phyloP scores from a whole-genome alignment of 2,113 vertebrate species.

The Thermophis baileyi region DNA sequence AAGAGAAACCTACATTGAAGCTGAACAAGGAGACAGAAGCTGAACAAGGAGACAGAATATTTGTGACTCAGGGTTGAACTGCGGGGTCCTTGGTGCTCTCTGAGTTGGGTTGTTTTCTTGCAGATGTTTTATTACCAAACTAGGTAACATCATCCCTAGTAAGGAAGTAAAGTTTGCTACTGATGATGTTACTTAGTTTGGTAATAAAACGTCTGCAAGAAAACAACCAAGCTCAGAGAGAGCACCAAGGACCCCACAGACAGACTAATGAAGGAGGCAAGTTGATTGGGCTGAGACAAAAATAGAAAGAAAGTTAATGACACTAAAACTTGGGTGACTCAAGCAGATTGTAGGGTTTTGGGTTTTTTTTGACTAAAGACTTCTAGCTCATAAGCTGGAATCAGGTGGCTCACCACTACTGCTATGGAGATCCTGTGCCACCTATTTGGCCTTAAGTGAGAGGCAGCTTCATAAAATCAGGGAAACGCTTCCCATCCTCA shows the following conservation, averaged over 20 bases:
- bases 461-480: background rate
- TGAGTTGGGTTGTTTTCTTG: background rate
- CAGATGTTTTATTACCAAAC: background rate
- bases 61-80: background rate
- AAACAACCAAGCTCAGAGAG: background rate
- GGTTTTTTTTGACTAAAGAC: background rate
- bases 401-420: background rate
- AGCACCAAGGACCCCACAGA: background rate
- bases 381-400: too few relatives aligned
- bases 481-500: background rate
- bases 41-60: background rate
- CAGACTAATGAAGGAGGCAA: background rate
- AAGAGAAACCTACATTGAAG: background rate
- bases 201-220: background rate
- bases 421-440: background rate
- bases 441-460: background rate
- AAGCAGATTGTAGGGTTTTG: background rate
- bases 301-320: background rate
- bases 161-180: background rate
- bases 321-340: background rate
- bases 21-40: background rate
- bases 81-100: background rate
- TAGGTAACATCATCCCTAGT: background rate
- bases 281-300: background rate
- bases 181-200: background rate